A percentile compares a stretch with the other conserved stretches of the same genome.
These are phyloP conservation scores for cattle (Bos taurus) DNA, from an alignment of 2,113 vertebrate genomes.

Conservation along the genomic window ARS-UCD2.0 NC_037334.1:75665501-75666000, in stretches of 20 bases:
- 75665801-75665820: background rate
- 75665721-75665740: background rate
- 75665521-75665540: background rate
- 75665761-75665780: background rate
- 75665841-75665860: background rate
- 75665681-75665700: background rate
- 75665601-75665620: background rate
- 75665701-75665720: background rate
- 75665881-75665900: background rate
- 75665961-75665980: slow-evolving; percentile 26
- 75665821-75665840: background rate
- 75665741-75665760: background rate
- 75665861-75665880: background rate
- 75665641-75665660: background rate
- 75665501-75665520: background rate
- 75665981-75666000: background rate
- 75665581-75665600: background rate
- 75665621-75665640: background rate
- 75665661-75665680: background rate
- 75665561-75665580: background rate
- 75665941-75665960: background rate
- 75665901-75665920: background rate
- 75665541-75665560: background rate
- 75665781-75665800: background rate
- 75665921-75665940: background rate